phyloP scores from a whole-genome alignment of 2,797 vertebrate species.

The Leucoraja ocellata region DNA sequence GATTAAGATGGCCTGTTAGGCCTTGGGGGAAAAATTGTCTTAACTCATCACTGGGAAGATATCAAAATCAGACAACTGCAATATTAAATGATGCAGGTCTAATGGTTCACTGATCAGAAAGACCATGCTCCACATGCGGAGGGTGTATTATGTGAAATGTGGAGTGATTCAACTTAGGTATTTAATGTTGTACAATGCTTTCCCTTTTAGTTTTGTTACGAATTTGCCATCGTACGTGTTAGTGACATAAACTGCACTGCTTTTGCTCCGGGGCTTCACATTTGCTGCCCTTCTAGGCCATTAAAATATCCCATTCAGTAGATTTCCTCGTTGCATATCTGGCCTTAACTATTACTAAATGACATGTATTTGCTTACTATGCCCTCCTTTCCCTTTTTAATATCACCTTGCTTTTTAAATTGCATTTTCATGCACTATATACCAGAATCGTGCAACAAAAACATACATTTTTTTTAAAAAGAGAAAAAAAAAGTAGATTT shows the following conservation, averaged over 20 bases:
- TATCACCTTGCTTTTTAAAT: constrained; percentile 35
- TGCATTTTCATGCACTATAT: constrained; percentile 33
- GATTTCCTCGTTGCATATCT: constrained; percentile 32
- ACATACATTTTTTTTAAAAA: constrained; percentile 27
- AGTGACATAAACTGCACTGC: constrained; percentile 58
- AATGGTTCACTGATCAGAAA: constrained; percentile 53
- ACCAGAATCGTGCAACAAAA: constrained; percentile 35
- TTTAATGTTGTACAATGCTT: constrained; percentile 51
- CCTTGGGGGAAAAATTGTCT: constrained; percentile 45
- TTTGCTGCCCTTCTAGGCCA: constrained; percentile 61
- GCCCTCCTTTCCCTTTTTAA: constrained; percentile 33
- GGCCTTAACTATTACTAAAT: constrained; percentile 32
- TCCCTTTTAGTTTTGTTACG: constrained; percentile 48
- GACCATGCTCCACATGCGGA: constrained; percentile 51
- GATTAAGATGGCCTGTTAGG: constrained; percentile 56
- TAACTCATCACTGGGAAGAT: constrained; percentile 51
- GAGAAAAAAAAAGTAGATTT: constrained; percentile 28
- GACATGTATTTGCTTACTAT: constrained; percentile 34
- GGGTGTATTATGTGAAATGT: constrained; percentile 55
- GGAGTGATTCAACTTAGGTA: constrained; percentile 58
- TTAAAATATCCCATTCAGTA: constrained; percentile 48
- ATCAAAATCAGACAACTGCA: constrained; percentile 55
- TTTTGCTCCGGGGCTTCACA: constrained; percentile 61
- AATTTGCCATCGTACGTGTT: constrained; percentile 50
- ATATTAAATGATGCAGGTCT: constrained; percentile 55